Conservation (phyloP, 1,140 invertebrate genomes). For the Lordiphosa clarofinis region DNA sequence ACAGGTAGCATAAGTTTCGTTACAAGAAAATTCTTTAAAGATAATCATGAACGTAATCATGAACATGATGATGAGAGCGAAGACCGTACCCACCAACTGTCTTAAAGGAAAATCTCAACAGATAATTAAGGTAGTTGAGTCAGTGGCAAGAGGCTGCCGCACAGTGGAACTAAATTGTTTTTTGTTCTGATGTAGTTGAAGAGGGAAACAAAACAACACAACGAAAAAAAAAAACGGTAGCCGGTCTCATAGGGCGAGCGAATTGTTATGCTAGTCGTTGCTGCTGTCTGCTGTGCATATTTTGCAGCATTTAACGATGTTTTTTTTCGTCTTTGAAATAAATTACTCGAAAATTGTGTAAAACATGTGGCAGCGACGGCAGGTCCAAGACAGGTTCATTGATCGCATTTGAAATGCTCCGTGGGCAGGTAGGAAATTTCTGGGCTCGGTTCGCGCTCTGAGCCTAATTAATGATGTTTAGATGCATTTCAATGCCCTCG, state of each 20-base stretch:
- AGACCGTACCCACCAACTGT: constrained; percentile 4
- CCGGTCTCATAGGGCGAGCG: constrained; percentile 70
- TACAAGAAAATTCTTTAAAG: constrained; percentile 21
- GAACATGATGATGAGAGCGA: constrained; percentile 29
- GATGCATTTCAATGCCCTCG: constrained; percentile 42
- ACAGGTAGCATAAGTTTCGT: constrained; percentile 37
- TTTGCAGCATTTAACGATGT: constrained; percentile 64
- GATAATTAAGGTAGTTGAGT: constrained; percentile 11
- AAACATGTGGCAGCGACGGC: constrained; percentile 40
- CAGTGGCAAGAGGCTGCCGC: constrained; percentile 41
- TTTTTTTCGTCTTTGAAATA: constrained; percentile 39
- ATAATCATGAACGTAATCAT: constrained; percentile 20
- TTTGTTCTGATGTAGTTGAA: constrained; percentile 39
- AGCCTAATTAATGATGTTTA: constrained; percentile 62
- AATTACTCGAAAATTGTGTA: constrained; percentile 69
- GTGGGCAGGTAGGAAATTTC: constrained; percentile 14
- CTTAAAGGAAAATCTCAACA: constrained; percentile 36
- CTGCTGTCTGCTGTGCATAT: constrained; percentile 29
- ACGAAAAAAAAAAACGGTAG: constrained; percentile 54
- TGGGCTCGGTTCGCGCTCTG: constrained; percentile 10
- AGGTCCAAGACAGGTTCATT: constrained; percentile 60
- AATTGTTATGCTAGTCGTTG: constrained; percentile 75
- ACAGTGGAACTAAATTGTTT: constrained; percentile 73
- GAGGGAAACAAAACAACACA: constrained; percentile 15
- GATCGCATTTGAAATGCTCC: constrained; percentile 71